phyloP scores from a whole-genome alignment of 2,888 invertebrate genomes.

The Sminthurides aquaticus region DNA sequence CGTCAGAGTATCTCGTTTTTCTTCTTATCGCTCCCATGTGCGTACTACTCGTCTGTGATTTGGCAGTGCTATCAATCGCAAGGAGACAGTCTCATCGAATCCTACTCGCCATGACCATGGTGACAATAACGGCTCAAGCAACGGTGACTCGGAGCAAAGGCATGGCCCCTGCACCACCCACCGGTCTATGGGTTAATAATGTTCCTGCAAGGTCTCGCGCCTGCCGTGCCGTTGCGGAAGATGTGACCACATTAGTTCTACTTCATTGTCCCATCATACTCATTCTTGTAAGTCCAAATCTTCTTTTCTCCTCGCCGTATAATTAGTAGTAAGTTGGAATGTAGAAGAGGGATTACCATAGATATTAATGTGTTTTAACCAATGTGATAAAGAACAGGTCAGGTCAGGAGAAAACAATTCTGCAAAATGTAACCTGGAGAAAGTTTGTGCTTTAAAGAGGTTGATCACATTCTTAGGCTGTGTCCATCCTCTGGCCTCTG shows the following conservation, averaged over 20 bases:
- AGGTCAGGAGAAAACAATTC: no score
- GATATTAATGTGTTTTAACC: no score
- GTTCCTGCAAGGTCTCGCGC: slow-evolving; percentile 42
- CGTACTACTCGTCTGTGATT: slow-evolving; percentile 42
- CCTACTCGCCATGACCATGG: slow-evolving; percentile 76
- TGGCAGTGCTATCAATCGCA: slow-evolving; percentile 51
- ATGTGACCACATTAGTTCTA: slow-evolving; percentile 35
- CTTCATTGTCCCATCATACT: slow-evolving; percentile 42
- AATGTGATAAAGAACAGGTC: no score
- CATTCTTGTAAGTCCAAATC: slow-evolving; percentile 38
- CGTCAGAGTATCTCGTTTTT: slow-evolving; percentile 43
- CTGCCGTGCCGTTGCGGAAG: slow-evolving; percentile 41
- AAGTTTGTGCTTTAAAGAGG: no score
- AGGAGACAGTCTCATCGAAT: slow-evolving; percentile 72
- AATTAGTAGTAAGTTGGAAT: no score
- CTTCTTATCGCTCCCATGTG: slow-evolving; percentile 43
- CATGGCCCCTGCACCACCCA: slow-evolving; percentile 37
- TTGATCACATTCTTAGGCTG: no score
- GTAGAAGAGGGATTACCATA: no score
- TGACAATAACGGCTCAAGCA: slow-evolving; percentile 73
- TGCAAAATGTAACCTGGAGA: no score
- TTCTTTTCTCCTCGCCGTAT: neutral
- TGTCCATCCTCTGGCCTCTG: no score
- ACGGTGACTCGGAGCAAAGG: slow-evolving; percentile 44
- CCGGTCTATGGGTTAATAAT: slow-evolving; percentile 40